Base-by-base conservation (phyloP, 2,888 invertebrate genomes). In the Apodemia duryi region DNA sequence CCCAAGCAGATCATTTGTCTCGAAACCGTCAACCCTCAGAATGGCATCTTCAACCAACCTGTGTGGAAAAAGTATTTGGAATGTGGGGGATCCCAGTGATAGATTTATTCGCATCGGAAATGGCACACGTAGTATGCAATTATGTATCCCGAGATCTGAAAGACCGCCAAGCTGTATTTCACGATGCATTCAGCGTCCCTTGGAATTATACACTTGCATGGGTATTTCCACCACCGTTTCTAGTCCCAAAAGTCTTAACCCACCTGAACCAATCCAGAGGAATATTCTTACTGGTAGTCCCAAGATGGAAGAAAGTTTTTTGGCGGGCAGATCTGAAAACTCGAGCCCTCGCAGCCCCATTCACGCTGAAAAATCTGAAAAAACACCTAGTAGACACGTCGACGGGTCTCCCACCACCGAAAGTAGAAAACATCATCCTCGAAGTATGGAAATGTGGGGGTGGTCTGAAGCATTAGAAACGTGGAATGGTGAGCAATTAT, bases 361-460 rank as follows among this genome's bases (percentile, higher is more conserved):
- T 69, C 11, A 51, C 13, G 7, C 66, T 71, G 4, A 35, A 7
- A 4, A 63, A 70, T 35, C 65, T 74, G 1, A 5, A 60, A 1
- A 21, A 51, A 2, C 13, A 66, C 7, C 65, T 75, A 5, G 60
- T 72, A 29, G 74, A 75, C 62, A 38, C 66, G 1, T 21, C 28
- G 2, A 73, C 73, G 10, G 65, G 63, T 0, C 61, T 1, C 1
- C 69, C 70, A 0, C 73, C 69, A 0, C 66, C 66, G 1, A 41
- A 67, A 13, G 65, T 68, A 9, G 32, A 70, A 11, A 9, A 68
- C 1, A 41, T 74, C 7, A 6, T 1, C 29, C 66, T 75, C 63
- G 66, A 68, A 65, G 70, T 66, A 29, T 75, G 72, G 72, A 68
- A 49, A 66, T 63, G 72, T 66, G 70, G 62, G 72, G 73, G 70